Conservation (phyloP, 1,140 invertebrate species). For the Diorhabda sublineata region DNA sequence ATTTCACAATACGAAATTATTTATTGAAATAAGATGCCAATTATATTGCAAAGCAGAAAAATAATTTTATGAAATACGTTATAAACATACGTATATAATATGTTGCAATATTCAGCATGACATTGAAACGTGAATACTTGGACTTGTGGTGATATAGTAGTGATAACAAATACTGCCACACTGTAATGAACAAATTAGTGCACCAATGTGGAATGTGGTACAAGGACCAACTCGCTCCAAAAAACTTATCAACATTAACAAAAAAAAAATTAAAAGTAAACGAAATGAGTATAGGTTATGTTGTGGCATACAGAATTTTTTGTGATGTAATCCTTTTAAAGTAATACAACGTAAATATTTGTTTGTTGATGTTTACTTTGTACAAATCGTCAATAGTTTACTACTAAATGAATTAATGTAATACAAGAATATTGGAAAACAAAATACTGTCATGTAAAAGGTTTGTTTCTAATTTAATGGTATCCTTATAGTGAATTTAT, state of each 20-base stretch:
- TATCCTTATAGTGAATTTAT: not conserved
- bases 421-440: not conserved
- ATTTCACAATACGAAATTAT: no score
- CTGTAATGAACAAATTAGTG: no score
- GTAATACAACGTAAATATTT: slow-evolving; percentile 30
- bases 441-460: not conserved
- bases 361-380: slow-evolving; percentile 25
- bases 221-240: not conserved
- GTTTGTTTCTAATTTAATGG: not conserved
- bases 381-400: not conserved
- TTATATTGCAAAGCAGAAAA: no score
- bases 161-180: no score
- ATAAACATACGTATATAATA: no score
- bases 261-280: slow-evolving; percentile 25
- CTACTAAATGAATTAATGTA: not conserved
- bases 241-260: not conserved
- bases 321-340: slow-evolving; percentile 32
- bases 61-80: no score
- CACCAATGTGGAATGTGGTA: no score
- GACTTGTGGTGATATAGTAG: no score
- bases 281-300: slow-evolving; percentile 27
- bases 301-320: slow-evolving; percentile 14
- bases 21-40: no score
- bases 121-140: no score
- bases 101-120: no score